Conservation (phyloP, 2,113 vertebrate genomes). For the Hyperopisus bebe region DNA sequence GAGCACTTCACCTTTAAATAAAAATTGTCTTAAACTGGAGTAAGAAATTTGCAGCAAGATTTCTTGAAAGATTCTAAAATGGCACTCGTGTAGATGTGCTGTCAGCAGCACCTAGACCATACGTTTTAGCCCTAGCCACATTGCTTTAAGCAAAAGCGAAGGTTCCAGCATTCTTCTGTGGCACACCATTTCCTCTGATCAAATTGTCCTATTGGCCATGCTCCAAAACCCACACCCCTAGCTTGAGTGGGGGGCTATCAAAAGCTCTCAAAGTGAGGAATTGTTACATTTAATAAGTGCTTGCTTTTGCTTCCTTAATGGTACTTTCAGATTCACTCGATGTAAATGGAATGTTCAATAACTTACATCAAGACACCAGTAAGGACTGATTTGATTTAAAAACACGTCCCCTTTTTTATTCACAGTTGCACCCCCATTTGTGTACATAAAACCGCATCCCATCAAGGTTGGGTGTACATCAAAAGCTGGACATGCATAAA, state of each 20-base stretch:
- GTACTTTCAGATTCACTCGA: not conserved
- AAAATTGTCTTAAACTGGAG: not conserved
- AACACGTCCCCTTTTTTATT: not conserved
- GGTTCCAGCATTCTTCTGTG: not conserved
- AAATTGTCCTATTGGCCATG: not conserved
- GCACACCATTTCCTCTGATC: not conserved
- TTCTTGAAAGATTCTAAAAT: not conserved
- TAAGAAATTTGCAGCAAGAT: not conserved
- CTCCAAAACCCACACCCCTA: not conserved
- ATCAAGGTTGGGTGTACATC: not conserved
- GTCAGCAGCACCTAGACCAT: not conserved
- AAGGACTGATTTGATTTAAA: not conserved
- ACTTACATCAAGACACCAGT: not conserved
- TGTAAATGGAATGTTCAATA: not conserved
- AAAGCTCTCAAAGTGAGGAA: not conserved
- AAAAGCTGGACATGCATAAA: not conserved
- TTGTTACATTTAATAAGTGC: not conserved
- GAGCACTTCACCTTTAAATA: not conserved
- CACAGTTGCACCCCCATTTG: not conserved
- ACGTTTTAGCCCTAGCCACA: not conserved
- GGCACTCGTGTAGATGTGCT: not conserved
- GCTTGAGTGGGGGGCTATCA: not conserved
- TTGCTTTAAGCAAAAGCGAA: not conserved
- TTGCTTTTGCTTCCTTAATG: not conserved
- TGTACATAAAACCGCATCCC: not conserved